These are phyloP conservation scores for Microtus richardsoni DNA, from an alignment of 2,113 vertebrate species.

Conservation along the genomic window DNA sequence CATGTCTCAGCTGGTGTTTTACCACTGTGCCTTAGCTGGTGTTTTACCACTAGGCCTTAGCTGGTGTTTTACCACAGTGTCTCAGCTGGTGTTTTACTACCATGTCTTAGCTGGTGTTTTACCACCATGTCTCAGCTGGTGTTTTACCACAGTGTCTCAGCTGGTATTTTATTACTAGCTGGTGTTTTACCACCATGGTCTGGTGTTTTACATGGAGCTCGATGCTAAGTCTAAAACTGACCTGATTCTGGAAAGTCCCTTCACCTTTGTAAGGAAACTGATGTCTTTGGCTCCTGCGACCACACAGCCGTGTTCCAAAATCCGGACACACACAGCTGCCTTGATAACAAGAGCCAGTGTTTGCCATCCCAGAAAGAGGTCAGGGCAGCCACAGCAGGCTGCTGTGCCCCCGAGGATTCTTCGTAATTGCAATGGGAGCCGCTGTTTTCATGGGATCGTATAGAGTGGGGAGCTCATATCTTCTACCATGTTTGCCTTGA, in stretches of 20 bases:
- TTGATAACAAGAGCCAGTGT: slow-evolving; percentile 31
- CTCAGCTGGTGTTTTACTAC: slow-evolving; percentile 52
- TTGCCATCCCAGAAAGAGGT: slow-evolving; percentile 63
- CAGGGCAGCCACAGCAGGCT: slow-evolving; percentile 15
- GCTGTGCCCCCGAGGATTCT: slow-evolving; percentile 55
- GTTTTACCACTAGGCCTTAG: too few species aligned
- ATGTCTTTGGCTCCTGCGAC: slow-evolving; percentile 21
- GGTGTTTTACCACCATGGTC: too few species aligned
- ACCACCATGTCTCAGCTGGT: too few species aligned
- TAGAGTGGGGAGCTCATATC: slow-evolving; percentile 60
- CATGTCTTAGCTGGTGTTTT: too few species aligned
- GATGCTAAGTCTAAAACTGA: slow-evolving; percentile 52
- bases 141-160: too few species aligned
- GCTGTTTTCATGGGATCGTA: slow-evolving; percentile 73
- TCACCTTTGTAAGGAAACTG: slow-evolving; percentile 64
- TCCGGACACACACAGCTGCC: slow-evolving; percentile 31
- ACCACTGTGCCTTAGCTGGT: too few species aligned
- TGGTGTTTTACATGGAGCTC: slow-evolving; percentile 64
- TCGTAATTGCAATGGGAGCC: slow-evolving; percentile 64
- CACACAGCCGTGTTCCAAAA: slow-evolving; percentile 38
- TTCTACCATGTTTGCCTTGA: slow-evolving; percentile 74
- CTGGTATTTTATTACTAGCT: slow-evolving; percentile 34
- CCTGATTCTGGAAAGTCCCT: slow-evolving; percentile 63
- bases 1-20: too few species aligned
- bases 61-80: slow-evolving; percentile 35